Base-by-base conservation (phyloP, 2,797 vertebrate species). In the Acanthurus lineatus region DNA sequence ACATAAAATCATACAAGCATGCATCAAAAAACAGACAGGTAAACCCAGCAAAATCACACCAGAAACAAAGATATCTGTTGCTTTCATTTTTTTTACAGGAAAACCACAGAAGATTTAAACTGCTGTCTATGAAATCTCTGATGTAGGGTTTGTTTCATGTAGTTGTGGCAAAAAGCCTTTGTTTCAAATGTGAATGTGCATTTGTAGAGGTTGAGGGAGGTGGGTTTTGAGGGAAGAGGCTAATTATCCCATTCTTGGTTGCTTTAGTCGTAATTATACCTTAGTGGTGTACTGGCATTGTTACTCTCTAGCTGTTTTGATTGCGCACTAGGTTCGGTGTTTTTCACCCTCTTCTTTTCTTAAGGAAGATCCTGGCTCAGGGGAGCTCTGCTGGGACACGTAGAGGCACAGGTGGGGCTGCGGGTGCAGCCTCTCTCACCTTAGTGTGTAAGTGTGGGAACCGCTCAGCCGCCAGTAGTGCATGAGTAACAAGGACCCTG, bases 401-500 rank as follows among this genome's bases (percentile, higher is more conserved):
- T 76, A 89, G 73, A 92, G 79, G 66, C 86, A 91, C 94, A 95
- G 95, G 95, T 95, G 95, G 89, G 88, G 91, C 88, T 71, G 83
- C 88, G 91, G 92, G 92, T 90, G 91, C 86, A 93, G 94, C 92
- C 89, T 93, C 80, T 84, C 90, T 94, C 90, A 92, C 93, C 93
- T 95, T 85, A 79, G 81, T 76, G 85, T 83, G 82, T 69, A 93
- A 94, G 93, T 95, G 95, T 96, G 95, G 95, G 95, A 96, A 96
- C 94, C 86, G 57, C 79, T 84, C 84, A 40, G 76, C 79, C 74
- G 63, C 80, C 87, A 95, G 82, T 93, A 94, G 94, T 92, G 91
- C 95, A 95, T 94, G 95, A 95, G 95, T 93, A 95, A 95, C 91
- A 91, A 91, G 90, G 86, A 91, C 91, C 93, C 90, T 72, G 88